Percentiles rank a stretch among this genome's conserved stretches.
Conservation (phyloP, 2,797 vertebrate species). For the Chelon auratus region DNA sequence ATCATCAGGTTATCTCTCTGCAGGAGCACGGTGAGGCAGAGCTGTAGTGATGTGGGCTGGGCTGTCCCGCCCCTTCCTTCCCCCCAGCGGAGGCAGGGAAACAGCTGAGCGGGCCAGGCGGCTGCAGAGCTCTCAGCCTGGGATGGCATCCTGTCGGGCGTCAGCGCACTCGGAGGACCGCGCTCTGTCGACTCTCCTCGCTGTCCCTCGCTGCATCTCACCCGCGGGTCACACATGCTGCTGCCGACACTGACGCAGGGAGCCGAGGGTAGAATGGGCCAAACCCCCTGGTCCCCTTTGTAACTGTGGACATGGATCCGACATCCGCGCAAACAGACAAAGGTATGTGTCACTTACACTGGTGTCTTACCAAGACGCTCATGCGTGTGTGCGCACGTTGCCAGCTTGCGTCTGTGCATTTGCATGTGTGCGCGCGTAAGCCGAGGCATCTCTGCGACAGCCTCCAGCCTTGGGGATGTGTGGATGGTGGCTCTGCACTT, state of each 20-base stretch:
- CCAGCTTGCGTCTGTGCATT: too few relatives aligned
- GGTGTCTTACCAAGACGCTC: conserved; percentile 16
- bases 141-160: conserved; percentile 21
- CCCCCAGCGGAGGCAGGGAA: neutral
- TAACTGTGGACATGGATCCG: conserved; percentile 77
- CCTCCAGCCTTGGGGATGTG: neutral
- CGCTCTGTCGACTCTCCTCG: neutral
- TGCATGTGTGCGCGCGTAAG: neutral
- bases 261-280: conserved; percentile 68
- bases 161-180: neutral
- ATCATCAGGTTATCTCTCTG: too few relatives aligned
- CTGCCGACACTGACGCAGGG: conserved; percentile 38
- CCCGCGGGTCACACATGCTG: conserved; percentile 40
- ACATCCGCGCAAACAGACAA: conserved; percentile 64
- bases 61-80: conserved; percentile 18
- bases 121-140: conserved; percentile 39
- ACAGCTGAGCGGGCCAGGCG: conserved; percentile 10
- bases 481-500: conserved; percentile 61
- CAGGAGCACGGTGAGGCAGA: neutral
- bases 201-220: neutral
- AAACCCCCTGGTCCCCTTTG: conserved; percentile 54
- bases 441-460: conserved; percentile 14
- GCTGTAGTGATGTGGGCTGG: neutral
- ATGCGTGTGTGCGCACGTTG: conserved; percentile 23
- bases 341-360: conserved; percentile 62